Evolutionary conservation across 2,113 vertebrate species (phyloP).

Genomic region (Rissa tridactyla): DNA sequence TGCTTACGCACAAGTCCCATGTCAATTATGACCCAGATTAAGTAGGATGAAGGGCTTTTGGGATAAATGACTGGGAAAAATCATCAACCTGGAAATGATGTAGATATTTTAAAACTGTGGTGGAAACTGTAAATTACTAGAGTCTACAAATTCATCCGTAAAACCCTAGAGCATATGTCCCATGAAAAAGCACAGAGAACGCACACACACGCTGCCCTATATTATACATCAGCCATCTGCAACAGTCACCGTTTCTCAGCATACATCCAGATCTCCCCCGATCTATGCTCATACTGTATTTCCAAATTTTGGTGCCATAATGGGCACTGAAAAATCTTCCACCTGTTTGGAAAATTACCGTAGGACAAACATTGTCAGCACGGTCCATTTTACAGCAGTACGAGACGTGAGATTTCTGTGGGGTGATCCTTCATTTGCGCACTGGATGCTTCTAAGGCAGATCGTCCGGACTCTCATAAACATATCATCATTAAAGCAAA

Average conservation of each 20-base stretch:
- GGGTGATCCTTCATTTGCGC: constrained; percentile 31
- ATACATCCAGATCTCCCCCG: neutral
- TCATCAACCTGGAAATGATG: constrained; percentile 48
- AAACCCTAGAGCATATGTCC: constrained; percentile 10
- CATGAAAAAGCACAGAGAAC: neutral
- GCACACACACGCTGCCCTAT: neutral
- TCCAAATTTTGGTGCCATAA: neutral
- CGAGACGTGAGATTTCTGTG: neutral
- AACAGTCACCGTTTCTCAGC: neutral
- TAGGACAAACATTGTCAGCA: neutral
- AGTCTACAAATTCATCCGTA: neutral
- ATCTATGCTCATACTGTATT: fast-evolving
- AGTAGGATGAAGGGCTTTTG: constrained; percentile 15
- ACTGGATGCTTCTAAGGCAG: constrained; percentile 28
- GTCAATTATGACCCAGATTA: constrained; percentile 51
- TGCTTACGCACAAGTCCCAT: neutral
- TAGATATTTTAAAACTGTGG: neutral
- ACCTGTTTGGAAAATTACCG: neutral
- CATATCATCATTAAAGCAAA: constrained; percentile 48
- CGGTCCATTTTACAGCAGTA: neutral
- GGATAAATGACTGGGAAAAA: constrained; percentile 45
- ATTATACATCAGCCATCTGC: neutral
- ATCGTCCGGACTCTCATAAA: constrained; percentile 54
- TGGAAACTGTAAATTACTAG: neutral
- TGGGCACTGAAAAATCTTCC: neutral